Conservation (phyloP, 1,140 invertebrate genomes). For the Batillaria attramentaria region DNA sequence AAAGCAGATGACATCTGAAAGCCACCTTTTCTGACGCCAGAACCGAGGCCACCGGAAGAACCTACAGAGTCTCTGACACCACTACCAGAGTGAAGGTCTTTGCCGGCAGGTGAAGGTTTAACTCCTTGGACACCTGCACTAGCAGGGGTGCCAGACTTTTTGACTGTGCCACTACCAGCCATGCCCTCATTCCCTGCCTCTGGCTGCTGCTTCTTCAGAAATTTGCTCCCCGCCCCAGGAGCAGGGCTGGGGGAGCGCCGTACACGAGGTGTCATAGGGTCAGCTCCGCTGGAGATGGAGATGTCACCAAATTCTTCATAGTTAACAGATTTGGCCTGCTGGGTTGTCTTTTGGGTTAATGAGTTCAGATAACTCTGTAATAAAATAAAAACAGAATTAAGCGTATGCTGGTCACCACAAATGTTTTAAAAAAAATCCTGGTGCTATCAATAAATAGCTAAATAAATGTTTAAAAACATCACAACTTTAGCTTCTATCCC, state of each 20-base stretch:
- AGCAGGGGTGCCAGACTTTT: not conserved
- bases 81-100: too few relatives aligned
- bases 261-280: constrained; percentile 34
- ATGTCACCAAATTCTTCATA: constrained; percentile 59
- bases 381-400: constrained; percentile 25
- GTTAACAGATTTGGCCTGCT: constrained; percentile 48
- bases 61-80: too few relatives aligned
- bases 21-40: not conserved
- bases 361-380: constrained; percentile 59
- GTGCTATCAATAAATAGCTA: too few relatives aligned
- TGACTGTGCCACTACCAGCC: not conserved
- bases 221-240: constrained; percentile 46
- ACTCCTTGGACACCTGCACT: not conserved
- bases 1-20: constrained; percentile 40
- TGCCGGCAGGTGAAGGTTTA: not conserved
- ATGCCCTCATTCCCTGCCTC: constrained; percentile 8
- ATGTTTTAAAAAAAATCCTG: too few relatives aligned
- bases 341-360: constrained; percentile 54
- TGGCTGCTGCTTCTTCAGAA: constrained; percentile 53
- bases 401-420: too few relatives aligned
- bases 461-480: too few relatives aligned
- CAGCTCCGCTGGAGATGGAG: constrained; percentile 55
- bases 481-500: too few relatives aligned
- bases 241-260: constrained; percentile 32
- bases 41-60: too few relatives aligned